Conservation (phyloP, 2,888 invertebrate species). For the Drosophila mercatorum region DNA sequence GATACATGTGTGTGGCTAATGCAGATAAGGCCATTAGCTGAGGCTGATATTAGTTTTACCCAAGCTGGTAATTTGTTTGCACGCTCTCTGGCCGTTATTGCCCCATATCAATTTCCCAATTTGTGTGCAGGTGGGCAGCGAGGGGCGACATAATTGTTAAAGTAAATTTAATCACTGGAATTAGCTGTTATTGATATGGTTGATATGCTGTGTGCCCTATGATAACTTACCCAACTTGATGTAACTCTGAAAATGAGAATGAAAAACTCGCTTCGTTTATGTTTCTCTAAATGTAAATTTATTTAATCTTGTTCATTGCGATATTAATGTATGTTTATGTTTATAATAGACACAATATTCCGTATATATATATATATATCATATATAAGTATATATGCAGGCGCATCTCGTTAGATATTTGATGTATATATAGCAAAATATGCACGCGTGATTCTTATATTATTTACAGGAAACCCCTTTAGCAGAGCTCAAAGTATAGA, state of each 20-base stretch:
- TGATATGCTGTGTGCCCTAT: too few species aligned
- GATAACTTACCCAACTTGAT: too few species aligned
- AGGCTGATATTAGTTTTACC: too few species aligned
- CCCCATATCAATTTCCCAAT: too few species aligned
- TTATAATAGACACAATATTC: slow-evolving; percentile 66
- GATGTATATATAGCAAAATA: slow-evolving; percentile 33
- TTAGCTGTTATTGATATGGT: too few species aligned
- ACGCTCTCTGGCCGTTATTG: too few species aligned
- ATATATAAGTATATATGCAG: slow-evolving; percentile 32
- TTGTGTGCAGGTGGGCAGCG: too few species aligned
- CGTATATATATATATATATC: slow-evolving; percentile 34
- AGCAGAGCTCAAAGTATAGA: slow-evolving; percentile 9
- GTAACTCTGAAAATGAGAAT: neutral
- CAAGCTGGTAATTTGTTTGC: too few species aligned
- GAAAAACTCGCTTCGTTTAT: neutral
- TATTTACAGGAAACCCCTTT: slow-evolving; percentile 61
- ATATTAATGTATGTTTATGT: slow-evolving; percentile 54
- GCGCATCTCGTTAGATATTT: slow-evolving; percentile 45
- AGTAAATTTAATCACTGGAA: too few species aligned
- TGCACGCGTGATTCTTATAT: slow-evolving; percentile 31
- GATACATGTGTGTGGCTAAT: too few species aligned
- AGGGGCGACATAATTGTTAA: too few species aligned
- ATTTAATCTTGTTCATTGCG: slow-evolving; percentile 66
- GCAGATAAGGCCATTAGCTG: too few species aligned
- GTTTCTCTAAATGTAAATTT: slow-evolving; percentile 76